A percentile compares a stretch with the other conserved stretches of the same genome.
phyloP scores from a whole-genome alignment of 2,888 invertebrate genomes.

The Syrista parreyssii region DNA sequence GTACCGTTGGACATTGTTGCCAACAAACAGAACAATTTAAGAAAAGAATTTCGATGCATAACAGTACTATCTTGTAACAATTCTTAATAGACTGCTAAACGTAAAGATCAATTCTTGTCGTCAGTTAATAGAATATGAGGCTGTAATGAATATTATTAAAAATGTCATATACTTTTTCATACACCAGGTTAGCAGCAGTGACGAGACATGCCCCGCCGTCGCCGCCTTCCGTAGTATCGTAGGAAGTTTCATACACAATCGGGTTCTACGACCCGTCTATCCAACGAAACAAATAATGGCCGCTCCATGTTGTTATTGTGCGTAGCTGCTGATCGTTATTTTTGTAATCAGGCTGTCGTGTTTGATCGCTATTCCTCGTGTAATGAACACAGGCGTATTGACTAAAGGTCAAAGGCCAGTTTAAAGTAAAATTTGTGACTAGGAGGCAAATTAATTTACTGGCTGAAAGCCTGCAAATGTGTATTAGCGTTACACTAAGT shows the following conservation, averaged over 20 bases:
- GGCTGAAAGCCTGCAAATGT: constrained; percentile 12
- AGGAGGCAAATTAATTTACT: neutral
- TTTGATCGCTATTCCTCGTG: constrained; percentile 8
- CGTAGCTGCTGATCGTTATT: constrained; percentile 38
- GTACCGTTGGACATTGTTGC: neutral
- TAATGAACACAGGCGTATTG: neutral
- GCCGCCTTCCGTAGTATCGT: neutral
- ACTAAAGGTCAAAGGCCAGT: neutral
- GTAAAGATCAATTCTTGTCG: neutral
- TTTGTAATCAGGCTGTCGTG: constrained; percentile 14
- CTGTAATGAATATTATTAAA: neutral
- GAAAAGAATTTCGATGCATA: neutral
- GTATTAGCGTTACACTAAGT: constrained; percentile 11
- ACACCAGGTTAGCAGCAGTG: neutral
- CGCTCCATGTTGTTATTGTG: constrained; percentile 48
- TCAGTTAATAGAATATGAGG: neutral
- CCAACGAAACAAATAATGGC: constrained; percentile 46
- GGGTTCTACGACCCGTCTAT: constrained; percentile 6
- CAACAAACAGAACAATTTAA: neutral
- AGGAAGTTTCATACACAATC: constrained; percentile 7
- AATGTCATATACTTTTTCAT: neutral
- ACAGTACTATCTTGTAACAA: neutral
- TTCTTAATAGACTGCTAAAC: neutral
- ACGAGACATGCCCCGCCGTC: neutral
- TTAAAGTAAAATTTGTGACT: neutral